Evolutionary conservation across 2,113 vertebrate species (phyloP).

Genomic region (Steatornis caripensis): DNA sequence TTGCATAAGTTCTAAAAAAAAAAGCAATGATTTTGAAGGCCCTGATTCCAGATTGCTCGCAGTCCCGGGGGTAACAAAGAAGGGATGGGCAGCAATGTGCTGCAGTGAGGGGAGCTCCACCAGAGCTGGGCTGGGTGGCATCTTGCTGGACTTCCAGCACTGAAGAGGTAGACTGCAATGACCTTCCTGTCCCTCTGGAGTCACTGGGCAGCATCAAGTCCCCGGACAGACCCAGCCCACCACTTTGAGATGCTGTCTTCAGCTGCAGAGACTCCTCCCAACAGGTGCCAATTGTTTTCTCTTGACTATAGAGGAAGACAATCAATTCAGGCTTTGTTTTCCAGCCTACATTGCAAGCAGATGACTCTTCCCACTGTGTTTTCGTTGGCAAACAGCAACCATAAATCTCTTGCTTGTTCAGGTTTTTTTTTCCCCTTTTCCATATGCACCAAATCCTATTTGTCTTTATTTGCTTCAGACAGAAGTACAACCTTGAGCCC

Average conservation of each 20-base stretch:
- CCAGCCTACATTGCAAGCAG: not conserved
- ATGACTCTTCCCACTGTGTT: not conserved
- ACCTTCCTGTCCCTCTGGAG: not conserved
- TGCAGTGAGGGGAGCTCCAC: not conserved
- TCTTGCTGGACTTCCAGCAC: not conserved
- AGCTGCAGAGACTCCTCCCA: not conserved
- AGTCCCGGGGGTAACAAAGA: not conserved
- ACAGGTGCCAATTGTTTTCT: not conserved
- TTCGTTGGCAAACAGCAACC: not conserved
- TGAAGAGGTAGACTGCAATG: rapidly evolving
- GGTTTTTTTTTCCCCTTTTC: not conserved
- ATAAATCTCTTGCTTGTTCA: not conserved
- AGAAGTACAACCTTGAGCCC: not conserved
- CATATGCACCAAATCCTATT: not conserved
- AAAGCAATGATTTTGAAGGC: not conserved
- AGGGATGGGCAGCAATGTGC: not conserved
- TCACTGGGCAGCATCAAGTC: not conserved
- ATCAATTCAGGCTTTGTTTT: conserved; percentile 44
- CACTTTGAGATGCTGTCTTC: not conserved
- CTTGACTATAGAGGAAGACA: not conserved
- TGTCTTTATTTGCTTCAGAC: not conserved
- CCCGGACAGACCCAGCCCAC: not conserved
- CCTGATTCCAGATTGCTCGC: not conserved
- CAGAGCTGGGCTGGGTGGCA: not conserved
- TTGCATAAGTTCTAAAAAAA: not conserved